Evolutionary conservation across 2,113 vertebrate genomes (phyloP).

Genomic region (Hemichromis elongatus): DNA sequence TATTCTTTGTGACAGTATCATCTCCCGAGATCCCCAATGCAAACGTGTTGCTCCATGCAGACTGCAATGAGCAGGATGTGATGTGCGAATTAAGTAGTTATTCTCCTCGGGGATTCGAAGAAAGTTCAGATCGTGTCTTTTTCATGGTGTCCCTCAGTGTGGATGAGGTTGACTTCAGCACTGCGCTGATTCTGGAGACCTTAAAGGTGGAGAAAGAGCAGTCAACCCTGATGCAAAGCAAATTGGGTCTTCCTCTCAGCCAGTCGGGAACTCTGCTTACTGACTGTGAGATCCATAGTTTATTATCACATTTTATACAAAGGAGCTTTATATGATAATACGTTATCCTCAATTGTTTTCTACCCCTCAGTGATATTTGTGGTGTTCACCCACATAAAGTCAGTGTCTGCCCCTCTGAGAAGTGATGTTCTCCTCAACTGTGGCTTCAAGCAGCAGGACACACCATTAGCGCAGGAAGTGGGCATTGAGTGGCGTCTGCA

Average conservation of each 20-base stretch:
- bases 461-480: conserved; percentile 28
- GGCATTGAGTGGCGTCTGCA: conserved; percentile 80
- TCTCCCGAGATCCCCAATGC: conserved; percentile 64
- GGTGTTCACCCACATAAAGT: conserved; percentile 69
- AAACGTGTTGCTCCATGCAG: conserved; percentile 73
- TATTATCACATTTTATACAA: neutral
- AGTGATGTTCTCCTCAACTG: conserved; percentile 72
- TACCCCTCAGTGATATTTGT: conserved; percentile 78
- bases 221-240: conserved; percentile 54
- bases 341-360: neutral
- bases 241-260: conserved; percentile 71
- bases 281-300: conserved; percentile 50
- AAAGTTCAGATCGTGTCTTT: conserved; percentile 26
- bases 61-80: conserved; percentile 77
- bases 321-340: neutral
- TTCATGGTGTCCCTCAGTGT: conserved; percentile 74
- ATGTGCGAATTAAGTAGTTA: conserved; percentile 76
- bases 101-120: conserved; percentile 28
- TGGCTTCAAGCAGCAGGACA: conserved; percentile 70
- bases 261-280: conserved; percentile 65
- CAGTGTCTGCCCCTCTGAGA: conserved; percentile 56
- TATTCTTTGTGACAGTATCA: conserved; percentile 39
- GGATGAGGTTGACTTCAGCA: conserved; percentile 62
- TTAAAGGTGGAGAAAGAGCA: conserved; percentile 6
- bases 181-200: conserved; percentile 71